Conservation (phyloP, 1,140 invertebrate species). For the Teleogryllus occipitalis region DNA sequence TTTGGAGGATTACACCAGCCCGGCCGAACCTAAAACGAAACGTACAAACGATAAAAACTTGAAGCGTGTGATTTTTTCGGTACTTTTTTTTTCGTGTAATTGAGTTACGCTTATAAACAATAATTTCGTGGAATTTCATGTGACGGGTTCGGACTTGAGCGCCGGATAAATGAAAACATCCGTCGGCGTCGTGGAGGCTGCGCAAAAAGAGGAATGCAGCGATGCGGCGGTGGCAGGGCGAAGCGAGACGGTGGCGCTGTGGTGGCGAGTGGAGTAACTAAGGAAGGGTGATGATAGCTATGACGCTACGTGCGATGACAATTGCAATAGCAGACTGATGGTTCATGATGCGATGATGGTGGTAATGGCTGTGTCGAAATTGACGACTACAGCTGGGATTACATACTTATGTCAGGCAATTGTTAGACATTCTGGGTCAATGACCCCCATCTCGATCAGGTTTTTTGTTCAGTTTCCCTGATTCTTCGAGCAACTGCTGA, state of each 20-base stretch:
- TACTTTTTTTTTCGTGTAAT: neutral
- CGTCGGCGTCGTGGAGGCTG: neutral
- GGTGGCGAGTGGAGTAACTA: neutral
- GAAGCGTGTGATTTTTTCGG: neutral
- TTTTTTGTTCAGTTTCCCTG: too few species aligned
- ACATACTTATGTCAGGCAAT: too few species aligned
- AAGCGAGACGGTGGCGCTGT: too few species aligned
- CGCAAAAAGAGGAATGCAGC: neutral
- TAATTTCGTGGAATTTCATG: neutral
- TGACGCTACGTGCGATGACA: too few species aligned
- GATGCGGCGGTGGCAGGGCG: too few species aligned
- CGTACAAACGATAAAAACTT: conserved; percentile 1
- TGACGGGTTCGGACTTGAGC: neutral
- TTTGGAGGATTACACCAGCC: neutral
- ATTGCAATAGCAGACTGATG: too few species aligned
- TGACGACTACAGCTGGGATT: too few species aligned
- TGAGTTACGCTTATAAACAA: neutral
- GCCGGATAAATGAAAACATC: neutral
- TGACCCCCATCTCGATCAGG: too few species aligned
- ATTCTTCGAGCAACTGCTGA: too few species aligned
- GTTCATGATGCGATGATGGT: too few species aligned
- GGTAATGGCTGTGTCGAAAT: too few species aligned
- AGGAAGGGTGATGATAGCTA: neutral
- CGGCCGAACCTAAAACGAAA: neutral
- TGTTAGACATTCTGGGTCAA: too few species aligned